Evolutionary conservation across 2,113 vertebrate genomes (phyloP).

Genomic region (Hydrochoerus hydrochaeris): DNA sequence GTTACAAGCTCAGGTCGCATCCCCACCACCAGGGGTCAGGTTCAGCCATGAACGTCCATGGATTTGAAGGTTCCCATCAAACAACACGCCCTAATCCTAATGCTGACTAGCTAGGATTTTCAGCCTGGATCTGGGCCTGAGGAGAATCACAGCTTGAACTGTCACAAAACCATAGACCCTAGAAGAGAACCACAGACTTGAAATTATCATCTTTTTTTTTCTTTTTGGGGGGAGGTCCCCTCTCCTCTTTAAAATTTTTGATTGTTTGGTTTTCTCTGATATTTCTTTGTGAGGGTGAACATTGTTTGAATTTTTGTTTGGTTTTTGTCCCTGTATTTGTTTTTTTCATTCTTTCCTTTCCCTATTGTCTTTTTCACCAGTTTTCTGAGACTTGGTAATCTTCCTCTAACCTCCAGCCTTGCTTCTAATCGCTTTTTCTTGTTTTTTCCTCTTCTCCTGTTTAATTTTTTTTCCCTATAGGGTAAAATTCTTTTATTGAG

Average conservation of each 20-base stretch:
- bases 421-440: background rate
- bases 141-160: background rate
- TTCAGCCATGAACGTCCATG: background rate
- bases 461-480: background rate
- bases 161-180: background rate
- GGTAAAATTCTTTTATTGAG: background rate
- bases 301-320: background rate
- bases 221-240: background rate
- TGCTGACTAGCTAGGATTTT: background rate
- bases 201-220: background rate
- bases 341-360: background rate
- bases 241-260: background rate
- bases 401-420: background rate
- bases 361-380: background rate
- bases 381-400: background rate
- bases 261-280: background rate
- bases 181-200: background rate
- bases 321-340: background rate
- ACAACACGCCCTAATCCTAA: background rate
- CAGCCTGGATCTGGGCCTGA: background rate
- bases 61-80: background rate
- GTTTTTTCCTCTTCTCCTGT: background rate
- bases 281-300: background rate
- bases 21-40: background rate
- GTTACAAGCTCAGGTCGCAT: background rate